Percentiles rank a stretch among this genome's conserved stretches.
phyloP scores from a whole-genome alignment of 2,113 vertebrate genomes.

The Todiramphus chloris region DNA sequence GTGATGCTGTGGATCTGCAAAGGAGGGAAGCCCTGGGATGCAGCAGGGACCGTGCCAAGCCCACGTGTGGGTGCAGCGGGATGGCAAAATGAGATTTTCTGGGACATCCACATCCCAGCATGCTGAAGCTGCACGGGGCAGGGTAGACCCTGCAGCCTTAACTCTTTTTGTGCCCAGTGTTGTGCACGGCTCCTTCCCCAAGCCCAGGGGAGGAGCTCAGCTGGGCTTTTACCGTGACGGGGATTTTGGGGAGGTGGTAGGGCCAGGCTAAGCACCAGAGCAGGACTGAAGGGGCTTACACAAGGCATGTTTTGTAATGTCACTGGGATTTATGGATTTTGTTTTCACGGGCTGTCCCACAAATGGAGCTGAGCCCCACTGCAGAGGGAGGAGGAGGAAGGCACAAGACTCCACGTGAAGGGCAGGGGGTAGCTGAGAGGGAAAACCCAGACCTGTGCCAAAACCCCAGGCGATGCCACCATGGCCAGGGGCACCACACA shows the following conservation, averaged over 20 bases:
- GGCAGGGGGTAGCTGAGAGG: background rate
- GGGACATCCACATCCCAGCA: background rate
- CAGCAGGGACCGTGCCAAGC: background rate
- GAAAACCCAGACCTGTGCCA: background rate
- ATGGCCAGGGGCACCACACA: rapidly evolving
- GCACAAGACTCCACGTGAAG: background rate
- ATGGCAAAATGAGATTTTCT: background rate
- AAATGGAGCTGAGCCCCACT: background rate
- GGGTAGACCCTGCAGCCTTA: background rate
- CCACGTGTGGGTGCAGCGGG: rapidly evolving
- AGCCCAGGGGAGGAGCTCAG: background rate
- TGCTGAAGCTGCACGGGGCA: background rate
- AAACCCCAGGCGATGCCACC: rapidly evolving
- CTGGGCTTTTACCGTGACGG: rapidly evolving
- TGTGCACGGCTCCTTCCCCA: background rate
- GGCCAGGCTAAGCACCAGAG: background rate
- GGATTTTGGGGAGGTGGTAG: background rate
- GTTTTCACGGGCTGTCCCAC: conserved; percentile 1
- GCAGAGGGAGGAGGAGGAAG: background rate
- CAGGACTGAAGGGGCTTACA: conserved; percentile 29
- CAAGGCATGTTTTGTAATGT: conserved; percentile 59
- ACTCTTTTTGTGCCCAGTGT: background rate
- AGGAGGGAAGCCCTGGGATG: rapidly evolving
- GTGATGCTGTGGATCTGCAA: background rate
- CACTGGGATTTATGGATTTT: conserved; percentile 51